phyloP scores from a whole-genome alignment of 2,888 invertebrate genomes.

The Drosophila seclusa region DNA sequence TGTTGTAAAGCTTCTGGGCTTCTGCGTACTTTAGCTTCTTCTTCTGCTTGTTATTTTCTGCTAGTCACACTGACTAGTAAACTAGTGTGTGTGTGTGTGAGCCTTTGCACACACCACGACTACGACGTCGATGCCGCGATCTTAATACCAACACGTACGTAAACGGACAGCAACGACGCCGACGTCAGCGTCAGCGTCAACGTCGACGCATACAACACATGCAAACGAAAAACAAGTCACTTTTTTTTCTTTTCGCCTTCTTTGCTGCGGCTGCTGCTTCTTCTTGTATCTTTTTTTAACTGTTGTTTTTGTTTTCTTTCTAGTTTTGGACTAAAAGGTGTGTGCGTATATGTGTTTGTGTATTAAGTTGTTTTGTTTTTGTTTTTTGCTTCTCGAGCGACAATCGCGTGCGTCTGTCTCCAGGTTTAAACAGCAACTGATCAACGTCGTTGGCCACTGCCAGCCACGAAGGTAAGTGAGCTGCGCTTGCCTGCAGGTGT shows the following conservation, averaged over 20 bases:
- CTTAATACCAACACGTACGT: constrained; percentile 63
- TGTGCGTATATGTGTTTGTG: constrained; percentile 35
- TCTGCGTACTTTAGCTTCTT: constrained; percentile 25
- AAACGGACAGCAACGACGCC: constrained; percentile 36
- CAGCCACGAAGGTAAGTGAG: constrained; percentile 74
- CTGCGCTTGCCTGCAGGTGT: constrained; percentile 52
- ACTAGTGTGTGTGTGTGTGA: constrained; percentile 29
- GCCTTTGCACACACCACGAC: constrained; percentile 52
- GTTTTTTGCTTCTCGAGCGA: constrained; percentile 35
- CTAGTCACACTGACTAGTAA: constrained; percentile 69
- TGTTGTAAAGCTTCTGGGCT: constrained; percentile 26
- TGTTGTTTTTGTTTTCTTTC: constrained; percentile 73
- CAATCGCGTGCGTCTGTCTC: constrained; percentile 65
- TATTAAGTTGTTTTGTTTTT: constrained; percentile 40
- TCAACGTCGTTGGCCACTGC: constrained; percentile 65
- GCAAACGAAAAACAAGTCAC: constrained; percentile 74
- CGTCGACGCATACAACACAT: constrained; percentile 66
- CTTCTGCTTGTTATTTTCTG: constrained; percentile 36
- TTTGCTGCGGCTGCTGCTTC: constrained; percentile 60
- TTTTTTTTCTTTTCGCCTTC: constrained; percentile 66
- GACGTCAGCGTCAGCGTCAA: constrained; percentile 40
- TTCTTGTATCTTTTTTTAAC: constrained; percentile 48
- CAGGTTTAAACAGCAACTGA: constrained; percentile 73
- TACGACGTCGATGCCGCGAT: constrained; percentile 53
- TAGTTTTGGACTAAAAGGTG: constrained; percentile 67